These are phyloP conservation scores for Oreochromis niloticus DNA, from an alignment of 2,113 vertebrate genomes.

Conservation along the genomic window DNA sequence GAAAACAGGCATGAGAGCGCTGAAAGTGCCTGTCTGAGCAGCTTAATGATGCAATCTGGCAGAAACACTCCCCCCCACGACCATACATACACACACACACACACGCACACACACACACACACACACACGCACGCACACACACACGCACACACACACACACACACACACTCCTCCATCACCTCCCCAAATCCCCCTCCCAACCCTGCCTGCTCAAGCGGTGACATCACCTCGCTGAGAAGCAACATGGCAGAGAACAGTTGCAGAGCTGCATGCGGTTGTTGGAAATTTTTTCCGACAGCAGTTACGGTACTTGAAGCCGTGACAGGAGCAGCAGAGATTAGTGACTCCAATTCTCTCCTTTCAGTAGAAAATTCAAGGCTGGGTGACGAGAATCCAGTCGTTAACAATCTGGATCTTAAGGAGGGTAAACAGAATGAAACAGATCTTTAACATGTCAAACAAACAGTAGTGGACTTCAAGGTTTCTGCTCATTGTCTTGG, in stretches of 20 bases:
- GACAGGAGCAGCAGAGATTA: background rate
- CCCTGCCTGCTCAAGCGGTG: constrained; percentile 22
- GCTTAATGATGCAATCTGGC: constrained; percentile 60
- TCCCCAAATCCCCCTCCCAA: background rate
- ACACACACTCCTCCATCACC: background rate
- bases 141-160: background rate
- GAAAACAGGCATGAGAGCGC: background rate
- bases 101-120: background rate
- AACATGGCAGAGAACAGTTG: constrained; percentile 22
- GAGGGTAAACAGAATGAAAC: rapidly evolving
- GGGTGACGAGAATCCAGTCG: background rate
- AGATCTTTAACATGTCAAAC: background rate
- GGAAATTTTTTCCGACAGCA: constrained; percentile 4
- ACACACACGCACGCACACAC: background rate
- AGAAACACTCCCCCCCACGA: background rate
- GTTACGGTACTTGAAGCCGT: background rate
- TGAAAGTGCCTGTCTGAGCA: constrained; percentile 36
- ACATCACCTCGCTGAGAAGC: constrained; percentile 56
- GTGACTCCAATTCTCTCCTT: background rate
- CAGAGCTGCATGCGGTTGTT: background rate
- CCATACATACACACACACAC: background rate
- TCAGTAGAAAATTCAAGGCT: background rate
- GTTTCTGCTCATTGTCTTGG: background rate
- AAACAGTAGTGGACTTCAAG: background rate
- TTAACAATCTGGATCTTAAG: background rate